phyloP scores from a whole-genome alignment of 2,113 vertebrate species.

The Bubo scandiacus region DNA sequence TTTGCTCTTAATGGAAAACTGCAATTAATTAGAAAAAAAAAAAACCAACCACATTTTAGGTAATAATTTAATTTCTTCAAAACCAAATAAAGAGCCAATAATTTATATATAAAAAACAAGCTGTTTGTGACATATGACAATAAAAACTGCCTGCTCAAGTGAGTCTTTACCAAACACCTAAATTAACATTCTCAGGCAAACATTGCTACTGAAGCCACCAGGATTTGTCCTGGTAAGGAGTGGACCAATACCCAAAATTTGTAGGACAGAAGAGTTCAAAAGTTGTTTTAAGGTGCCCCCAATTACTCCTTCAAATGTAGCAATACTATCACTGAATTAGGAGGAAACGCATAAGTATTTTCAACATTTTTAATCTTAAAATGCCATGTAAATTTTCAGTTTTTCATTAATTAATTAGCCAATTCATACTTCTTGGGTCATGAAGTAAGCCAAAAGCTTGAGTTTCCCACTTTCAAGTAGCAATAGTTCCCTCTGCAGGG shows the following conservation, averaged over 20 bases:
- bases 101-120: background rate
- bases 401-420: background rate
- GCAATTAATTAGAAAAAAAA: background rate
- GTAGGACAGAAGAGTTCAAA: background rate
- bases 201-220: background rate
- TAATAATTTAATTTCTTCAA: background rate
- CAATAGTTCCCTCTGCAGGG: background rate
- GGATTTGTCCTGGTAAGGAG: background rate
- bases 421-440: background rate
- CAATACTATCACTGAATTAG: background rate
- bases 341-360: background rate
- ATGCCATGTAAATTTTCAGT: background rate
- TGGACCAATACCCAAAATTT: background rate
- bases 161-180: background rate
- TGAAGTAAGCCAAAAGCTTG: background rate
- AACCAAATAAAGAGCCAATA: background rate
- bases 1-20: slow-evolving; percentile 13
- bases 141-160: background rate
- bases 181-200: background rate
- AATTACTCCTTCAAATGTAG: background rate
- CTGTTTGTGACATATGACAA: background rate
- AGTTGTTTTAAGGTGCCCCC: background rate
- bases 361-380: background rate
- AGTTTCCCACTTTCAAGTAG: background rate
- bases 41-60: background rate